Percentiles rank a stretch among this genome's conserved stretches.
Conservation (phyloP, 2,888 invertebrate genomes). For the Eupithecia subfuscata region DNA sequence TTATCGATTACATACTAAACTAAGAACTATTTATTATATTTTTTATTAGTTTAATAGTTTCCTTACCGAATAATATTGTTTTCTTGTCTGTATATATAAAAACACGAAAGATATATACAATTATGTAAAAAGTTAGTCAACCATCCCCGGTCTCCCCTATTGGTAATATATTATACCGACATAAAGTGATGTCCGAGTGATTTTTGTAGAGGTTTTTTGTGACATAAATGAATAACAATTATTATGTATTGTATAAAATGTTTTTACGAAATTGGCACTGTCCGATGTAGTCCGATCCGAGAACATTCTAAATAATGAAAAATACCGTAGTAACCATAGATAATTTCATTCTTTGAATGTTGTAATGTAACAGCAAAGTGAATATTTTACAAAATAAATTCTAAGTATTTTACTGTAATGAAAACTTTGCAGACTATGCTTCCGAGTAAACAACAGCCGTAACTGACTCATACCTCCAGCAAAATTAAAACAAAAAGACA, state of each 20-base stretch:
- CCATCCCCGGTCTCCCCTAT: too few relatives aligned
- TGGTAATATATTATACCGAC: too few relatives aligned
- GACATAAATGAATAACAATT: not conserved
- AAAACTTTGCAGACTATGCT: constrained; percentile 17
- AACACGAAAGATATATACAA: too few relatives aligned
- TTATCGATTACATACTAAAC: too few relatives aligned
- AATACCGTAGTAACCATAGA: not conserved
- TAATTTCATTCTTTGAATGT: not conserved
- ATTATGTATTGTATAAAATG: not conserved
- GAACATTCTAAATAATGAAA: not conserved
- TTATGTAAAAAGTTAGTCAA: too few relatives aligned
- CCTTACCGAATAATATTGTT: too few relatives aligned
- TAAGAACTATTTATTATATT: too few relatives aligned
- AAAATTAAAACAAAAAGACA: constrained; percentile 35
- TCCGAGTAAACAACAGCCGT: constrained; percentile 24
- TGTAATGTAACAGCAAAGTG: not conserved
- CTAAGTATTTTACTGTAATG: not conserved
- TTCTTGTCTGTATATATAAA: too few relatives aligned
- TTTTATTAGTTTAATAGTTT: too few relatives aligned
- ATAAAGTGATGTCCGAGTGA: too few relatives aligned
- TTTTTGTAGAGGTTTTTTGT: not conserved
- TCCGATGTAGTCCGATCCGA: not conserved
- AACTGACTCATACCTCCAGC: constrained; percentile 34
- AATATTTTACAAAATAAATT: not conserved
- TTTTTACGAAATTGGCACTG: not conserved